These are phyloP conservation scores for Epizoanthus scotinus DNA, from an alignment of 92 coral and sea anemone species.

Conservation along the genomic window DNA sequence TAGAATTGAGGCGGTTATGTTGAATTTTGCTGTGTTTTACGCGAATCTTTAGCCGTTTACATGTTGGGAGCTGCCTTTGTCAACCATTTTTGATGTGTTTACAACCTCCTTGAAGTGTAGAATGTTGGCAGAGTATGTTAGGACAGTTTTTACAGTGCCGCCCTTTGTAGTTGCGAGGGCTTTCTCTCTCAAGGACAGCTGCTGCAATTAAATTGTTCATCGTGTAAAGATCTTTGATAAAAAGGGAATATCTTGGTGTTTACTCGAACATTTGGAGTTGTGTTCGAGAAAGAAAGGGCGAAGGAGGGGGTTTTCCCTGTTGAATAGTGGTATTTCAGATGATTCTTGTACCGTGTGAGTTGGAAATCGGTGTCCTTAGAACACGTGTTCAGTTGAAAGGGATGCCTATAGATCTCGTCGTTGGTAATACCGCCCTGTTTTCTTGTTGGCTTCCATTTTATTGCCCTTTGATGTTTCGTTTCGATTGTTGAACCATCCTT, in stretches of 20 bases:
- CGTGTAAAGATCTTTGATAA: not conserved
- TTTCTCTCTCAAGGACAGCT: slow-evolving; percentile 32
- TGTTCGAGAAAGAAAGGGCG: not conserved
- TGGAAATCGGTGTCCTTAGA: not conserved
- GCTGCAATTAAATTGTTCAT: slow-evolving; percentile 14
- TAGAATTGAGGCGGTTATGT: slow-evolving; percentile 24
- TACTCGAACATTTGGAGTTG: slow-evolving; percentile 11
- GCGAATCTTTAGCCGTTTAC: slow-evolving; percentile 14
- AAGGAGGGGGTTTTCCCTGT: slow-evolving; percentile 2
- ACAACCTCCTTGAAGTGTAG: slow-evolving; percentile 19
- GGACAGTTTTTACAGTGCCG: slow-evolving; percentile 15
- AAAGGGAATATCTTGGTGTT: not conserved
- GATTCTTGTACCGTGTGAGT: not conserved
- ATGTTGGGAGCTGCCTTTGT: slow-evolving; percentile 14
- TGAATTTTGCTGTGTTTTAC: slow-evolving; percentile 41
- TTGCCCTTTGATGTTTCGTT: not conserved
- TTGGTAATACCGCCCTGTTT: slow-evolving; percentile 12
- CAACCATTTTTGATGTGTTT: slow-evolving; percentile 45
- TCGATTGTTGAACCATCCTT: not conserved
- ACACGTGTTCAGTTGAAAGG: slow-evolving; percentile 42
- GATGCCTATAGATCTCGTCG: too few relatives aligned
- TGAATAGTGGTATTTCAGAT: not conserved
- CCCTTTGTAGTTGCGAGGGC: slow-evolving; percentile 21
- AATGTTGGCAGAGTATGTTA: slow-evolving; percentile 1
- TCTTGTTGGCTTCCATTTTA: slow-evolving; percentile 31